Evolutionary conservation across 2,797 vertebrate genomes (phyloP), one percentile per base, ranked within the genome.

Genomic region (Phoebastria nigripes): DNA sequence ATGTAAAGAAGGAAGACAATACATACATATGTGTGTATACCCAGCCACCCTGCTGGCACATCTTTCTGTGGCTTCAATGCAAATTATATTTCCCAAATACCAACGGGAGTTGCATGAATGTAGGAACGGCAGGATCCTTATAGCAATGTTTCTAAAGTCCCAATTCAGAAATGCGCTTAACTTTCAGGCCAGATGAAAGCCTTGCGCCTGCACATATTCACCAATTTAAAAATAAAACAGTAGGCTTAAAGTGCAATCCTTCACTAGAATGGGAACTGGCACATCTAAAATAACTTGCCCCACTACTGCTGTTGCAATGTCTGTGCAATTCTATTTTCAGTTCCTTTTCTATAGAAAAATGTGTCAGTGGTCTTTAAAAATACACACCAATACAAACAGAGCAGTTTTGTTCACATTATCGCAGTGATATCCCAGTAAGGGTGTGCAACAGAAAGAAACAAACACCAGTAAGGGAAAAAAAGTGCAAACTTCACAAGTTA

Each of bases 261-360:
- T 78, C 82, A 78, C 78, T 71, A 71, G 87, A 90, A 92, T 51
- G 54, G 79, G 84, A 93, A 93, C 54, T 78, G 93, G 44, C 86
- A 93, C 72, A 77, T 87, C 44, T 54, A 28, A 90, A 97, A 82
- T 74, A 87, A 84, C 67, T 85, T 76, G 52, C 47, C 77, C 39
- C 25, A 13, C 47, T 87, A 70, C 31, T 76, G 74, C 39, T 73
- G 44, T 86, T 95, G 93, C 67, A 90, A 61, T n/a, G 37, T n/a
- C 71, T 77, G 52, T 73, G 70, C 66, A 80, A 93, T 87, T 94
- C 82, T 90, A 51, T 85, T 95, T 96, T 94, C 82, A 77, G 85
- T 85, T 95, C 78, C 86, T 84, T 93, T 87, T 73, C 88, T 82
- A 82, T 8, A 73, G 67, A 86, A 93, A 85, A 94, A 93, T 11